phyloP scores from a whole-genome alignment of 2,797 vertebrate genomes.

The Dryobates pubescens region DNA sequence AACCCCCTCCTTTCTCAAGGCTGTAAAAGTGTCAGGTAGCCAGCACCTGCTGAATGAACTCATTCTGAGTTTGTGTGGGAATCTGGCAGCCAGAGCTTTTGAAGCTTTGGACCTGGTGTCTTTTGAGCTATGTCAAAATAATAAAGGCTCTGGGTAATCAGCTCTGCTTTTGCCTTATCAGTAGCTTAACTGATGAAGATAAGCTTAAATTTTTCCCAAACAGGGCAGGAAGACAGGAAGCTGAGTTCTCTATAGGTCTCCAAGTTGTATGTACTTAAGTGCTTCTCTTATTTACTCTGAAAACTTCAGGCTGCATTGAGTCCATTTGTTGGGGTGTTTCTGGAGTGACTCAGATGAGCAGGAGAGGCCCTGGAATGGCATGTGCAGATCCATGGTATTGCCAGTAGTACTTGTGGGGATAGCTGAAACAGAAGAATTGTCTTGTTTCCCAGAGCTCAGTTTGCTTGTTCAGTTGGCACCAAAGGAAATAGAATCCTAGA shows the following conservation, averaged over 20 bases:
- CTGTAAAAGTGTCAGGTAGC: neutral
- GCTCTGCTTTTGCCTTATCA: neutral
- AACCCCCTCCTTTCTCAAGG: accelerated
- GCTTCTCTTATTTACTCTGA: neutral
- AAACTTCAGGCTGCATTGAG: neutral
- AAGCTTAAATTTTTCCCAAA: neutral
- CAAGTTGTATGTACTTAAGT: neutral
- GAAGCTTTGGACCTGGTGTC: neutral
- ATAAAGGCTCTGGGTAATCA: neutral
- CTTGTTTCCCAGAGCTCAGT: neutral
- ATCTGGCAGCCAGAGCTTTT: neutral
- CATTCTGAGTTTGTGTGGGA: neutral
- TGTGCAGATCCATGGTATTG: neutral
- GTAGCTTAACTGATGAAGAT: neutral
- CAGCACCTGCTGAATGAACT: neutral
- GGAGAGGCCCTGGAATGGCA: neutral
- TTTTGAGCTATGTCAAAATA: neutral
- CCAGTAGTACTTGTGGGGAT: neutral
- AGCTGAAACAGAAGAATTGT: neutral
- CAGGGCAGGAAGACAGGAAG: neutral
- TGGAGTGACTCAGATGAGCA: neutral
- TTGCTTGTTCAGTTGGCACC: neutral
- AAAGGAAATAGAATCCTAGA: neutral
- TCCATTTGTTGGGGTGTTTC: neutral
- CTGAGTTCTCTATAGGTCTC: neutral